Percentiles rank a stretch among this genome's conserved stretches.
Evolutionary conservation across 2,888 invertebrate genomes (phyloP).

Genomic region (Agrenia bidenticulata): DNA sequence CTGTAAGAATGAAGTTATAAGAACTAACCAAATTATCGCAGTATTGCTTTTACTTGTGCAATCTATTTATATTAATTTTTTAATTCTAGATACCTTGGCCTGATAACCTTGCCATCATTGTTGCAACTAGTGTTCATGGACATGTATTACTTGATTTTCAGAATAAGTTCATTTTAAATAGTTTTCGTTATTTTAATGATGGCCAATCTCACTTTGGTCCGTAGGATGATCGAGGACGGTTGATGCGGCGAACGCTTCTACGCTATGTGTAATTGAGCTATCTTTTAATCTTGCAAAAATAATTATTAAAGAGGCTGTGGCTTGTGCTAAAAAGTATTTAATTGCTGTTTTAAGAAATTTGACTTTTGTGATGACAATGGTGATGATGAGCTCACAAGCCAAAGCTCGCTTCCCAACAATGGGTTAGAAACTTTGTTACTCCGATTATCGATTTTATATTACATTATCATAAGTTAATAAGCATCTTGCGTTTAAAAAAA

Average conservation of each 20-base stretch:
- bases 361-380: constrained; percentile 54
- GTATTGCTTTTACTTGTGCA: neutral
- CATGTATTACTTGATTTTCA: constrained; percentile 20
- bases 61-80: no score
- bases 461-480: no score
- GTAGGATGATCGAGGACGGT: constrained; percentile 27
- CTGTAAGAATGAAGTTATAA: constrained; percentile 2
- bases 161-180: no score
- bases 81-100: constrained; percentile 33
- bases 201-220: neutral
- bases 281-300: no score
- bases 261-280: no score
- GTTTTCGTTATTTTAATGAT: no score
- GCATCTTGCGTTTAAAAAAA: no score
- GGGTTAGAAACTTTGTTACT: no score
- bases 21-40: neutral
- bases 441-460: no score
- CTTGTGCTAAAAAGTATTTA: no score
- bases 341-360: no score
- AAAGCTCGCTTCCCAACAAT: constrained; percentile 56
- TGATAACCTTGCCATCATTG: constrained; percentile 15
- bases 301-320: no score
- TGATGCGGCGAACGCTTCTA: constrained; percentile 55
- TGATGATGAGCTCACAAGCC: constrained; percentile 55
- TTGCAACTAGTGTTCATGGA: constrained; percentile 26